Evolutionary conservation across 1,140 invertebrate genomes (phyloP).

Genomic region (Drosophila teissieri): DNA sequence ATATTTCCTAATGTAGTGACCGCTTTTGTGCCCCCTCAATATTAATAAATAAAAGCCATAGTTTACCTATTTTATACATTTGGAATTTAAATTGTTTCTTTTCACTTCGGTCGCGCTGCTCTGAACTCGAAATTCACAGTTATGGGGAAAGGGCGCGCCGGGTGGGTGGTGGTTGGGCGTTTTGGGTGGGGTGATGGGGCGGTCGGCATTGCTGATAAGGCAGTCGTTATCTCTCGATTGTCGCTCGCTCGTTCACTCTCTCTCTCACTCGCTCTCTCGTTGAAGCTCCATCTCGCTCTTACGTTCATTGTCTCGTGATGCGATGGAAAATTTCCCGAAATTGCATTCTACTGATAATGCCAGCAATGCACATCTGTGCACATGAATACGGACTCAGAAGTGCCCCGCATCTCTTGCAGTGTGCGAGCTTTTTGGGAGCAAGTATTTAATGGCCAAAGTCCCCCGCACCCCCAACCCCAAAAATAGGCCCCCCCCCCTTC

Average conservation of each 20-base stretch:
- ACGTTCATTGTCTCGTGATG: conserved; percentile 58
- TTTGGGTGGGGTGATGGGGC: conserved; percentile 1
- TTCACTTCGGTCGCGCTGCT: conserved; percentile 6
- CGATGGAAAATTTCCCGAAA: conserved; percentile 72
- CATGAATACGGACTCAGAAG: conserved; percentile 29
- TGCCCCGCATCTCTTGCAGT: conserved; percentile 2
- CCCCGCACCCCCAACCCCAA: background rate
- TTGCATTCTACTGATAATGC: conserved; percentile 69
- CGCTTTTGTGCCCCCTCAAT: conserved; percentile 15
- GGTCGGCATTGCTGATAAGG: conserved; percentile 45
- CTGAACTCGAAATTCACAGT: conserved; percentile 12
- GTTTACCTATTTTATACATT: conserved; percentile 54
- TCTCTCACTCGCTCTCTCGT: background rate
- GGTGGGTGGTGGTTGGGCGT: conserved; percentile 3
- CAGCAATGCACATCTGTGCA: conserved; percentile 50
- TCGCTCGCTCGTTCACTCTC: conserved; percentile 1
- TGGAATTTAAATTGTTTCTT: conserved; percentile 51
- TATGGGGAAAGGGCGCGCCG: background rate
- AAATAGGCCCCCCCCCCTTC: background rate
- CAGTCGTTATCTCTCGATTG: conserved; percentile 45
- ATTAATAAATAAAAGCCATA: conserved; percentile 58
- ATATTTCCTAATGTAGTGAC: conserved; percentile 5
- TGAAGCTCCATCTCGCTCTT: conserved; percentile 3
- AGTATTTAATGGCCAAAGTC: conserved; percentile 21
- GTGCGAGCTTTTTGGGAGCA: conserved; percentile 12